A percentile compares a stretch with the other conserved stretches of the same genome.
phyloP scores from a whole-genome alignment of 2,888 invertebrate species.

The Drosophila eohydei region DNA sequence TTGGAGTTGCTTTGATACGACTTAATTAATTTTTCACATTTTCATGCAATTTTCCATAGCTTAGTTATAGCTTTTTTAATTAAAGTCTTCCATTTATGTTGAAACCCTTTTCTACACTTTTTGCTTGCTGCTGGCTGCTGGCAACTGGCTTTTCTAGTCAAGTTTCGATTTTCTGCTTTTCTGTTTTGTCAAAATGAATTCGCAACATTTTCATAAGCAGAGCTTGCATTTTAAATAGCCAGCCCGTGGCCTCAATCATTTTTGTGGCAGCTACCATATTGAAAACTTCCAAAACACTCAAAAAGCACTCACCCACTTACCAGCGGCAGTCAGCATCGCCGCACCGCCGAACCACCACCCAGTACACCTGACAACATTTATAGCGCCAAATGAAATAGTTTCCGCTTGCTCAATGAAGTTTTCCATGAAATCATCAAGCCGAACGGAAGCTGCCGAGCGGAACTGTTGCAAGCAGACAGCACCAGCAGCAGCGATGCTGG shows the following conservation, averaged over 20 bases:
- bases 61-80: constrained; percentile 20
- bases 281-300: constrained; percentile 73
- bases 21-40: constrained; percentile 14
- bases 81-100: constrained; percentile 12
- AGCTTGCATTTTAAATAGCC: constrained; percentile 53
- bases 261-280: constrained; percentile 40
- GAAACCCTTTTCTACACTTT: background rate
- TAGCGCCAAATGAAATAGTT: constrained; percentile 75
- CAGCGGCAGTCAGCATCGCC: background rate
- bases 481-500: background rate
- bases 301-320: constrained; percentile 30
- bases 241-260: constrained; percentile 57
- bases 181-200: constrained; percentile 24
- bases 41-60: constrained; percentile 4
- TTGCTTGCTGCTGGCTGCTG: constrained; percentile 9
- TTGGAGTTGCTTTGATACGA: constrained; percentile 7
- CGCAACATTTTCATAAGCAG: constrained; percentile 38
- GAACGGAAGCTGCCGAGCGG: constrained; percentile 80
- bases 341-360: background rate
- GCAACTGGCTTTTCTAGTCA: background rate
- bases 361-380: constrained; percentile 60
- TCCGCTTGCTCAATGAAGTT: constrained; percentile 80
- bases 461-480: constrained; percentile 65
- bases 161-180: constrained; percentile 26
- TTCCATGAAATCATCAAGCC: constrained; percentile 80